These are phyloP conservation scores for Platycheirus albimanus DNA, from an alignment of 2,888 invertebrate genomes.

Conservation along the genomic window DNA sequence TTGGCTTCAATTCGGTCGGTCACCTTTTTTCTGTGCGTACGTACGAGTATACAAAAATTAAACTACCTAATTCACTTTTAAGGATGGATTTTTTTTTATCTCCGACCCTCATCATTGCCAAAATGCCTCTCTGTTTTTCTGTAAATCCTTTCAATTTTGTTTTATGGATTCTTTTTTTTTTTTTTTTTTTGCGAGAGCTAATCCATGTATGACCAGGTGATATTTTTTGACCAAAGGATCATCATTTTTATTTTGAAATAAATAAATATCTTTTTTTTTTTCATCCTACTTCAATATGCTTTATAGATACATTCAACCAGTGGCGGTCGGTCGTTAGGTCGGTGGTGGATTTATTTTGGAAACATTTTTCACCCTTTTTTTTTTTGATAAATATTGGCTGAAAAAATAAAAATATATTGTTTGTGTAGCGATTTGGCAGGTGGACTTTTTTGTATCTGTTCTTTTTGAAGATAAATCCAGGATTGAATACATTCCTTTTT, in stretches of 20 bases:
- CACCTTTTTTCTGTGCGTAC: conserved; percentile 52
- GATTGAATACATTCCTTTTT: conserved; percentile 39
- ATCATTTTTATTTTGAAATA: conserved; percentile 58
- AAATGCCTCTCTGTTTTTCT: conserved; percentile 48
- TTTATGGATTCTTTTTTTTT: conserved; percentile 26
- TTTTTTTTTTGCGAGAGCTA: too few species aligned
- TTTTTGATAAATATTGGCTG: conserved; percentile 18
- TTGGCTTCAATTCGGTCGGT: conserved; percentile 52
- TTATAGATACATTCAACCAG: conserved; percentile 50
- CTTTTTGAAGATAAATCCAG: conserved; percentile 52
- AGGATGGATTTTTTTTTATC: conserved; percentile 6
- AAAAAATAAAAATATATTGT: conserved; percentile 59
- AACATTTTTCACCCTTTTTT: conserved; percentile 59
- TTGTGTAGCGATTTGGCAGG: conserved; percentile 68
- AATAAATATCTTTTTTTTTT: conserved; percentile 37
- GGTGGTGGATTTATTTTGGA: conserved; percentile 46
- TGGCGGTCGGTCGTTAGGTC: conserved; percentile 31
- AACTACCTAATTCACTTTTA: conserved; percentile 31
- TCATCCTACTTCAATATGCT: background rate
- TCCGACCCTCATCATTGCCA: conserved; percentile 63
- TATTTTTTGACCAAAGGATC: conserved; percentile 64
- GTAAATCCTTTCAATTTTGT: conserved; percentile 67
- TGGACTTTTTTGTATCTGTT: conserved; percentile 54
- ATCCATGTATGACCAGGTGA: conserved; percentile 71
- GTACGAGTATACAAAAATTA: too few species aligned